These are phyloP conservation scores for Pachyramphus minor DNA, from an alignment of 2,113 vertebrate species.

Conservation along the genomic window DNA sequence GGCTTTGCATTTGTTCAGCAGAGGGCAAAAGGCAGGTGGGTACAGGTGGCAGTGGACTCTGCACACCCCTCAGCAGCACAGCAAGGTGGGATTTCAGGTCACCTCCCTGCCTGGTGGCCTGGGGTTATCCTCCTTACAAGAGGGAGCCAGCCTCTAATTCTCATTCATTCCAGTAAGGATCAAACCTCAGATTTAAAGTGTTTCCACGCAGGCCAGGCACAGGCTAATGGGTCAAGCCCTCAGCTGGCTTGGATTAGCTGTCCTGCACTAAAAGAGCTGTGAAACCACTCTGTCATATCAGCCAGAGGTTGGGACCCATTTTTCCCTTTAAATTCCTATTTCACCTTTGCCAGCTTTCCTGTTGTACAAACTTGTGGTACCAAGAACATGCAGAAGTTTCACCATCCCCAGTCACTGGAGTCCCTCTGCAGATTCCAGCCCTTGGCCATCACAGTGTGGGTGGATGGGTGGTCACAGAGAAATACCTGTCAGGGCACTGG, in stretches of 20 bases:
- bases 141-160: not conserved
- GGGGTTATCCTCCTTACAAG: not conserved
- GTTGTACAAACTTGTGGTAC: not conserved
- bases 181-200: constrained; percentile 27
- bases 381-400: not conserved
- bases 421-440: not conserved
- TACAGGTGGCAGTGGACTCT: not conserved
- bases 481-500: not conserved
- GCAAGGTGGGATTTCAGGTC: not conserved
- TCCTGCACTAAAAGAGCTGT: not conserved
- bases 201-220: not conserved
- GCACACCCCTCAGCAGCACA: not conserved
- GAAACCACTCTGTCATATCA: not conserved
- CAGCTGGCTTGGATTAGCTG: constrained; percentile 19
- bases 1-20: not conserved
- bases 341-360: not conserved
- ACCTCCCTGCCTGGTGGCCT: not conserved
- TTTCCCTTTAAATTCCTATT: not conserved
- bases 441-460: not conserved
- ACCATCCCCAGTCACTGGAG: not conserved
- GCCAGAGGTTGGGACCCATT: not conserved
- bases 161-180: constrained; percentile 30
- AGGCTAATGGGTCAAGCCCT: not conserved
- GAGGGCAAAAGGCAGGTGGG: not conserved
- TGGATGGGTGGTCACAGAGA: not conserved